phyloP scores from a whole-genome alignment of 1,140 invertebrate species.

The Atta colombica region DNA sequence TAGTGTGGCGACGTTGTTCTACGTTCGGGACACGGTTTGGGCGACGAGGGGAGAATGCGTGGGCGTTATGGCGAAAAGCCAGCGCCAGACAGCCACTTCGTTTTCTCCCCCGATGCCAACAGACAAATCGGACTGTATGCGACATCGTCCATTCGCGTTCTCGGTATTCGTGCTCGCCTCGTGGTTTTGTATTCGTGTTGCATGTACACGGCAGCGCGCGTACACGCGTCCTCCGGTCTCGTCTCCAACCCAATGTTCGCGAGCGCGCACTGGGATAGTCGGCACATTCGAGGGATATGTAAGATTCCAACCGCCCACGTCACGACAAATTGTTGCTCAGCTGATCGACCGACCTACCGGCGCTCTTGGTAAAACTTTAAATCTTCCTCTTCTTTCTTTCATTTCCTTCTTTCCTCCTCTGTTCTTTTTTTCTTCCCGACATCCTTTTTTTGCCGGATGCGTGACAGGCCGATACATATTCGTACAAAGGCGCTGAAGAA shows the following conservation, averaged over 20 bases:
- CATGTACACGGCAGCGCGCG: background rate
- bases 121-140: slow-evolving; percentile 71
- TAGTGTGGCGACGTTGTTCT: slow-evolving; percentile 77
- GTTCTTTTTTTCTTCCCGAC: no score
- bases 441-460: background rate
- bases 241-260: slow-evolving; percentile 39
- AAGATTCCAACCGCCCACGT: slow-evolving; percentile 68
- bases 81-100: slow-evolving; percentile 69
- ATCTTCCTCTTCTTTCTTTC: slow-evolving; percentile 45
- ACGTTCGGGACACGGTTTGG: slow-evolving; percentile 71
- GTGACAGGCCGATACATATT: slow-evolving; percentile 61
- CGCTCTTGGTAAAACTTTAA: slow-evolving; percentile 59
- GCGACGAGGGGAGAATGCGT: slow-evolving; percentile 54
- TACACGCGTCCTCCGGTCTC: background rate
- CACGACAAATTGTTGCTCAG: slow-evolving; percentile 75
- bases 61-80: slow-evolving; percentile 77
- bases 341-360: slow-evolving; percentile 65
- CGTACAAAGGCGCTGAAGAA: background rate
- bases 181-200: background rate
- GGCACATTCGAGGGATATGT: slow-evolving; percentile 67
- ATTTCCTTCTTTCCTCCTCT: background rate
- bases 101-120: slow-evolving; percentile 59
- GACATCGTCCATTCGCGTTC: slow-evolving; percentile 38
- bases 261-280: slow-evolving; percentile 48
- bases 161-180: slow-evolving; percentile 1